phyloP scores from a whole-genome alignment of 2,888 invertebrate genomes.

The Cetonia aurata region DNA sequence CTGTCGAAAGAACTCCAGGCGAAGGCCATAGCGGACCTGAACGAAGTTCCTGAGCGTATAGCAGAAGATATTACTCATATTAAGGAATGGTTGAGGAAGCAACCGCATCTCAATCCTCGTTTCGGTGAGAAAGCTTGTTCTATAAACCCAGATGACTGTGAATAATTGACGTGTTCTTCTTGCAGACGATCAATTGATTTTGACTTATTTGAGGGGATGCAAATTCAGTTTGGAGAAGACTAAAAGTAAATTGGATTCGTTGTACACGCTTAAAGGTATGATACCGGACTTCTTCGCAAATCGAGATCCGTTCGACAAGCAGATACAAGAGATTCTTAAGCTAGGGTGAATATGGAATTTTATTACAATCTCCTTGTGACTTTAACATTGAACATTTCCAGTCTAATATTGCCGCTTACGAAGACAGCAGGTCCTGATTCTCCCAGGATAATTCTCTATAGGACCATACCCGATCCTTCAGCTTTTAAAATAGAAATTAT shows the following conservation, averaged over 20 bases:
- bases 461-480: slow-evolving; percentile 57
- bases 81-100: slow-evolving; percentile 70
- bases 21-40: slow-evolving; percentile 69
- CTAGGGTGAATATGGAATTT: slow-evolving; percentile 62
- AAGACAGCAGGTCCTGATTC: slow-evolving; percentile 55
- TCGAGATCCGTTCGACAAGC: slow-evolving; percentile 61
- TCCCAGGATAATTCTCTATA: slow-evolving; percentile 59
- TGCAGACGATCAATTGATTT: slow-evolving; percentile 74
- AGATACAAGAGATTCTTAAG: slow-evolving; percentile 58
- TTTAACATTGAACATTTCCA: slow-evolving; percentile 17
- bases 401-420: slow-evolving; percentile 54
- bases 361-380: not conserved
- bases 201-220: slow-evolving; percentile 74
- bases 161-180: slow-evolving; percentile 30
- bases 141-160: no score
- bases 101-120: slow-evolving; percentile 71
- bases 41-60: slow-evolving; percentile 67
- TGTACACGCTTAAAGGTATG: slow-evolving; percentile 69
- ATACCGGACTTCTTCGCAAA: slow-evolving; percentile 69
- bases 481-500: slow-evolving; percentile 55
- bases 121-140: slow-evolving; percentile 65
- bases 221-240: slow-evolving; percentile 75
- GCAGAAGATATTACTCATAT: slow-evolving; percentile 68
- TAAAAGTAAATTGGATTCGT: slow-evolving; percentile 74
- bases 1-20: slow-evolving; percentile 66